Conservation (phyloP, 2,888 invertebrate species). For the Cantharis rustica region DNA sequence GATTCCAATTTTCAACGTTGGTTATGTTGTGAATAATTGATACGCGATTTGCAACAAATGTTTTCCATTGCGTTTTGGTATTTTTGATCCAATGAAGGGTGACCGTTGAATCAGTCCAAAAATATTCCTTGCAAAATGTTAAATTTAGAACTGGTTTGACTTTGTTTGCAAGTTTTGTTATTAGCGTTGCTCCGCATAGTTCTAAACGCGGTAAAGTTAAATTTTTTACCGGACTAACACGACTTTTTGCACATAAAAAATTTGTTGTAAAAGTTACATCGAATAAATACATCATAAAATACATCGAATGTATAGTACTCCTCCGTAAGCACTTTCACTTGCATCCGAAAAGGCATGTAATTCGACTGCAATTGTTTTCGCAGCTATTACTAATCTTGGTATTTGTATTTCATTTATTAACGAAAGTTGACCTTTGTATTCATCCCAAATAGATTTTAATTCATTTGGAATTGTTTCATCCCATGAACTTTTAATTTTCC, state of each 20-base stretch:
- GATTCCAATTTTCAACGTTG: too few relatives aligned
- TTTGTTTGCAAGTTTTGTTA: background rate
- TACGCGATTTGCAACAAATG: too few relatives aligned
- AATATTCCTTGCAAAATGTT: too few relatives aligned
- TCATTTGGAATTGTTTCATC: slow-evolving; percentile 14
- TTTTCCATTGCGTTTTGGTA: too few relatives aligned
- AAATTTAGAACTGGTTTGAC: too few relatives aligned
- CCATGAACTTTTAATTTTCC: slow-evolving; percentile 20
- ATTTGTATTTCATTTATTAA: slow-evolving; percentile 5
- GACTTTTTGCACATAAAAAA: slow-evolving; percentile 2
- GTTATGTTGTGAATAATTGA: too few relatives aligned
- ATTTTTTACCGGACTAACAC: slow-evolving; percentile 18
- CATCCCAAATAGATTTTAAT: slow-evolving; percentile 2
- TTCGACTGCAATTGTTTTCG: slow-evolving; percentile 5
- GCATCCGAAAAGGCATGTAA: slow-evolving; percentile 40
- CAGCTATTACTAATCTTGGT: background rate
- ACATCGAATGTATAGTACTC: slow-evolving; percentile 26
- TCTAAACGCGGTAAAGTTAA: slow-evolving; percentile 22
- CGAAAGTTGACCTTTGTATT: background rate
- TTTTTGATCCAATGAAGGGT: too few relatives aligned
- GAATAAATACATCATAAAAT: slow-evolving; percentile 10
- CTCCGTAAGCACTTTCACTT: slow-evolving; percentile 34
- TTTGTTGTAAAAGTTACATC: background rate
- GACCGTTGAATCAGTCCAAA: too few relatives aligned
- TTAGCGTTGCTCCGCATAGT: slow-evolving; percentile 13